phyloP scores from a whole-genome alignment of 2,113 vertebrate species.

The Ctenodactylus gundi region DNA sequence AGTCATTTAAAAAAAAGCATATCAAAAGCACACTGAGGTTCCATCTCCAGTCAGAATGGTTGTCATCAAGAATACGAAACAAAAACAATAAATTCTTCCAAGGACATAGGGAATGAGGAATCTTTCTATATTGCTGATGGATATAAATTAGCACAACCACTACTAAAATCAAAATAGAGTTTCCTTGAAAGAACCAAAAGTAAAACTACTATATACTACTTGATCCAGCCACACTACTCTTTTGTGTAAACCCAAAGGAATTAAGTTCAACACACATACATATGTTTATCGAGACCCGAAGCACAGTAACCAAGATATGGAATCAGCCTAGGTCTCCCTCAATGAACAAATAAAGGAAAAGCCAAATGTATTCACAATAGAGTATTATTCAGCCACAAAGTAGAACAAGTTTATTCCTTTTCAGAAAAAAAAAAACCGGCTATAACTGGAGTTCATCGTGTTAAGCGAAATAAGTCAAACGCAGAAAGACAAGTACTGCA shows the following conservation, averaged over 20 bases:
- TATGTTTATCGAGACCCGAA: not conserved
- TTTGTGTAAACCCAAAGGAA: not conserved
- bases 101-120: not conserved
- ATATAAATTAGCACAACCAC: not conserved
- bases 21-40: not conserved
- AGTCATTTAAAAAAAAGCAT: not conserved
- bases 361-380: not conserved
- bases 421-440: not conserved
- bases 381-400: not conserved
- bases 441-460: not conserved
- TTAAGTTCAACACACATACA: not conserved
- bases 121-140: not conserved
- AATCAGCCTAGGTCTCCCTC: not conserved
- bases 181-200: not conserved
- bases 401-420: not conserved
- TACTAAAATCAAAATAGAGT: not conserved
- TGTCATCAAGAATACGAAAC: not conserved
- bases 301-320: not conserved
- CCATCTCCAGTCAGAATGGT: not conserved
- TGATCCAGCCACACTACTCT: not conserved
- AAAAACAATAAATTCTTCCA: not conserved
- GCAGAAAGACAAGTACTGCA: not conserved
- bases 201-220: not conserved
- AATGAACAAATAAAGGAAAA: too few relatives aligned
- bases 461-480: not conserved